These are phyloP conservation scores for Oligia fasciuncula DNA, from an alignment of 2,888 invertebrate genomes.

Conservation along the genomic window DNA sequence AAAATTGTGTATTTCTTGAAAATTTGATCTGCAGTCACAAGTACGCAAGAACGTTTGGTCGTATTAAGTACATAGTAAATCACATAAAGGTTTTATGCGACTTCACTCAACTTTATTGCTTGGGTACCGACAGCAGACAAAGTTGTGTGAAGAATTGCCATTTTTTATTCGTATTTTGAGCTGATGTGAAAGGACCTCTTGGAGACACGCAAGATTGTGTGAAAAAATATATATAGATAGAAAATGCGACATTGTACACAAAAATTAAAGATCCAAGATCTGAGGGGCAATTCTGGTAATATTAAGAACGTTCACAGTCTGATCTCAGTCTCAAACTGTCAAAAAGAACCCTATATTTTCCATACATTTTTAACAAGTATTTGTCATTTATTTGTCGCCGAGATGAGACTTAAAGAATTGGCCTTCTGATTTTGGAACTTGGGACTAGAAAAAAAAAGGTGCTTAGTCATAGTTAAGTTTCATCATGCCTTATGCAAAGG, in stretches of 20 bases:
- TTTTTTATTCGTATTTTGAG: conserved; percentile 12
- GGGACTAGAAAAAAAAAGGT: background rate
- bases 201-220: background rate
- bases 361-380: background rate
- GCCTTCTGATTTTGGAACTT: background rate
- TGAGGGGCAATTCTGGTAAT: no score
- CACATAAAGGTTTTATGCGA: conserved; percentile 86
- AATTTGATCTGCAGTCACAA: conserved; percentile 60
- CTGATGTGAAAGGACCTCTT: background rate
- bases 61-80: conserved; percentile 88
- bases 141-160: conserved; percentile 13
- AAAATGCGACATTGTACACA: background rate
- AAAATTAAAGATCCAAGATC: no score
- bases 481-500: background rate
- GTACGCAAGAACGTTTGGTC: conserved; percentile 67
- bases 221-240: background rate
- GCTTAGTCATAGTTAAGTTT: background rate
- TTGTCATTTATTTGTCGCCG: no score
- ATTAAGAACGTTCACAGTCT: no score
- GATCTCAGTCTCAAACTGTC: no score
- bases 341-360: background rate
- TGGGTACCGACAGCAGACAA: conserved; percentile 72
- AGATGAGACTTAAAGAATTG: no score
- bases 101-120: conserved; percentile 84
- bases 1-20: conserved; percentile 63